Evolutionary conservation across 1,140 invertebrate genomes (phyloP), one percentile per base, ranked within the genome.

Genomic region (Zaprionus ornatus): DNA sequence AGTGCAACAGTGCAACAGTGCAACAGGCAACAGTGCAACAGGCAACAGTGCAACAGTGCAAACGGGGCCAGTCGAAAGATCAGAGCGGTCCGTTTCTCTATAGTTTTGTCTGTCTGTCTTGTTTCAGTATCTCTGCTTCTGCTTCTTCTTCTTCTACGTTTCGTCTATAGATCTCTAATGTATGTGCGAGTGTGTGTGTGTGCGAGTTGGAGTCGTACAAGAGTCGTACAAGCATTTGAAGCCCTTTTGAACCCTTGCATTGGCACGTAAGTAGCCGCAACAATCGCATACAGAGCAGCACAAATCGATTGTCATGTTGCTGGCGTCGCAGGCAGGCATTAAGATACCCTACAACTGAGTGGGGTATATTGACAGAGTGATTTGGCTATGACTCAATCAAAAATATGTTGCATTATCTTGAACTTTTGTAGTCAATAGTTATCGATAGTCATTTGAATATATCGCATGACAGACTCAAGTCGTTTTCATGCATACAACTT

Each of bases 231-330:
- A 60, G 60, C 65, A 68, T 77, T 74, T 68, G 69, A 54, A 74
- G 78, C 85, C 85, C 75, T 88, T 84, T 79, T 84, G 68, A 90
- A 88, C 85, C 85, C 65, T 84, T 80, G 80, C 84, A 72, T 76
- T 77, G 85, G 84, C 85, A 88, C 85, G 85, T 88, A 81, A 78
- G 71, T 83, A 80, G 83, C 77, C 69, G 77, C 71, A 80, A 82
- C 83, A 74, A 87, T 84, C 73, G 81, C 81, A 74, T 65, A 82
- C 66, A 82, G 79, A 79, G 74, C 82, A 79, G 63, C 82, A 82
- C 74, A 85, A 85, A 85, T 87, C 84, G 84, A 87, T 87, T 78
- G 83, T 83, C 80, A 83, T 87, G 83, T 87, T 66, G 66, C 75
- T 81, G 68, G 42, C 54, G 42, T 75, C 65, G 60, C 69, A 52